These are phyloP conservation scores for Hipparchia sbordonii DNA, from an alignment of 2,888 invertebrate species.

Conservation along the genomic window DNA sequence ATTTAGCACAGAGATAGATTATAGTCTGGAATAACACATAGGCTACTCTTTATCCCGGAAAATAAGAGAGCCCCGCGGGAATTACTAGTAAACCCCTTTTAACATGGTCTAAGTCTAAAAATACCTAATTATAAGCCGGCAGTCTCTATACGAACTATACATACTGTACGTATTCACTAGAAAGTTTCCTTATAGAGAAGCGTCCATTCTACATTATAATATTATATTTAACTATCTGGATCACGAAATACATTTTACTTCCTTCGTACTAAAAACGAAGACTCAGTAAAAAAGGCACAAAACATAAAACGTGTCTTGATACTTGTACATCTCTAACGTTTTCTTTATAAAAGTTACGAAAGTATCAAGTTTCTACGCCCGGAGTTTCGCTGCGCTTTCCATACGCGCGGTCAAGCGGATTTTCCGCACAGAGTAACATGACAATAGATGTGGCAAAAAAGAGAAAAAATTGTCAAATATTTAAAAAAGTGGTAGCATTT, in stretches of 20 bases:
- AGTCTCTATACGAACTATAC: too few species aligned
- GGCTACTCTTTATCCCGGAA: too few species aligned
- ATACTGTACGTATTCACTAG: too few species aligned
- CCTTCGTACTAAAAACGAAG: not conserved
- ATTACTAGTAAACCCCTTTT: too few species aligned
- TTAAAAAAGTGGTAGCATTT: not conserved
- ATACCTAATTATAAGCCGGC: too few species aligned
- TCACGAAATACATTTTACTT: not conserved
- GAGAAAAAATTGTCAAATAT: not conserved
- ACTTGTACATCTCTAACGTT: slow-evolving; percentile 41
- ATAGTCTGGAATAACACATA: too few species aligned
- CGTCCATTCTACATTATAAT: too few species aligned
- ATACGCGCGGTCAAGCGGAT: slow-evolving; percentile 83
- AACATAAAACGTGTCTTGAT: slow-evolving; percentile 39
- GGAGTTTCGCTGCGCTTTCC: slow-evolving; percentile 67
- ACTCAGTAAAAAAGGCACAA: slow-evolving; percentile 18
- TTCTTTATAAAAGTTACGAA: slow-evolving; percentile 58
- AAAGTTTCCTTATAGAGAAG: too few species aligned
- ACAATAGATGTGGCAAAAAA: slow-evolving; percentile 49
- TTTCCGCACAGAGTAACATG: slow-evolving; percentile 67
- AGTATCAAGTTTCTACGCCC: slow-evolving; percentile 72
- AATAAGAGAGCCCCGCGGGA: too few species aligned
- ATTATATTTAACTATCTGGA: not conserved
- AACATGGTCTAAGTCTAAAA: too few species aligned
- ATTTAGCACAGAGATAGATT: too few species aligned